A percentile compares a stretch with the other conserved stretches of the same genome.
phyloP scores from a whole-genome alignment of 2,888 invertebrate genomes.

The Notodonta ziczac region DNA sequence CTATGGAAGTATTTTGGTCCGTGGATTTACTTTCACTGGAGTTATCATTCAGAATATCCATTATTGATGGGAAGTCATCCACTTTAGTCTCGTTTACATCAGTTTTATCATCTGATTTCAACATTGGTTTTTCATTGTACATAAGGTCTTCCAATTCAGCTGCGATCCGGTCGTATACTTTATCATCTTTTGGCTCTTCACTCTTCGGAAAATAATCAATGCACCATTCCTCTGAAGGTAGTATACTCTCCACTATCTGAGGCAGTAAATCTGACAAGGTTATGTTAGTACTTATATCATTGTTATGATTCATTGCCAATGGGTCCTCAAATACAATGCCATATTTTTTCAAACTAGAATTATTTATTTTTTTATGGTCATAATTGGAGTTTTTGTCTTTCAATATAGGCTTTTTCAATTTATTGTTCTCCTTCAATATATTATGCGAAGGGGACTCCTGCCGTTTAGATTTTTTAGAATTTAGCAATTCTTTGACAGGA shows the following conservation, averaged over 20 bases:
- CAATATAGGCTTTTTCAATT: conserved; percentile 53
- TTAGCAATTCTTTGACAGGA: conserved; percentile 56
- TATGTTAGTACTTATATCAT: conserved; percentile 54
- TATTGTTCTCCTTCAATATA: conserved; percentile 74
- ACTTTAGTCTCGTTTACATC: conserved; percentile 54
- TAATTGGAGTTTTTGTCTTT: conserved; percentile 54
- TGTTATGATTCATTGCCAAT: conserved; percentile 39
- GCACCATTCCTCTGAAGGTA: conserved; percentile 76
- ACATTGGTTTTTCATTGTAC: conserved; percentile 68
- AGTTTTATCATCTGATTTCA: conserved; percentile 52
- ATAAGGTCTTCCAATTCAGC: conserved; percentile 80
- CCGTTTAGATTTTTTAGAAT: conserved; percentile 48
- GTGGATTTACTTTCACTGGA: conserved; percentile 48
- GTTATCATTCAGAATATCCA: conserved; percentile 76
- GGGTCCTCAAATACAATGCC: conserved; percentile 70
- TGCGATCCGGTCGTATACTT: conserved; percentile 80
- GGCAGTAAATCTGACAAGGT: conserved; percentile 64
- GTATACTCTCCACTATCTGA: conserved; percentile 58
- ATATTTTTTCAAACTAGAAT: conserved; percentile 62
- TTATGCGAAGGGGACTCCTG: conserved; percentile 39
- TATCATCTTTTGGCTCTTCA: conserved; percentile 74
- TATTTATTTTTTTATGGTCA: conserved; percentile 35
- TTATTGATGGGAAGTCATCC: conserved; percentile 80
- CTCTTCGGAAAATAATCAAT: conserved; percentile 76
- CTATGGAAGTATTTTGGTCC: conserved; percentile 53